Conservation (phyloP, 2,113 vertebrate genomes). For the Neopipo cinnamomea region DNA sequence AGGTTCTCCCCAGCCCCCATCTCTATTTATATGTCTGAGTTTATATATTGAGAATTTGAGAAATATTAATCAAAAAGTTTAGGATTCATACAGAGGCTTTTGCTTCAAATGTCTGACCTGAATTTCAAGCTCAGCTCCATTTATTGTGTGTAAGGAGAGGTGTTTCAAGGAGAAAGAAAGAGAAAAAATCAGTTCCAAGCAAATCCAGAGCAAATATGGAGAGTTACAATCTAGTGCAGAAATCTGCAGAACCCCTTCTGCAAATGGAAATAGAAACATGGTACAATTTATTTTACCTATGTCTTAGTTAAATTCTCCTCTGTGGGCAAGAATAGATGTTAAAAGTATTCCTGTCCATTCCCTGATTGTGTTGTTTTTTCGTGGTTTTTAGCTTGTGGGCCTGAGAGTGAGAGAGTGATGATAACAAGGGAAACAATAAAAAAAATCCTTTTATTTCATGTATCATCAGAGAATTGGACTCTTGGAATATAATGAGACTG, state of each 20-base stretch:
- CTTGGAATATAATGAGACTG: neutral
- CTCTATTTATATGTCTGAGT: neutral
- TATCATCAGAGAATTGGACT: neutral
- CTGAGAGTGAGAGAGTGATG: neutral
- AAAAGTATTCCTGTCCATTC: neutral
- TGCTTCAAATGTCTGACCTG: neutral
- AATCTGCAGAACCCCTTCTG: neutral
- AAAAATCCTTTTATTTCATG: neutral
- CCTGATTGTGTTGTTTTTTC: neutral
- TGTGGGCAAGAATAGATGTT: neutral
- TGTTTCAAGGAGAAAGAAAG: neutral
- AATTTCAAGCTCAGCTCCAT: neutral
- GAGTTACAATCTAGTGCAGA: neutral
- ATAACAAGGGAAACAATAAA: neutral
- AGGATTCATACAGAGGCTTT: neutral
- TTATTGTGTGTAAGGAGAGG: neutral
- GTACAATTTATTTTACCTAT: neutral
- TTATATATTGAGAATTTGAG: neutral
- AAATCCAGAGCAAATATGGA: neutral
- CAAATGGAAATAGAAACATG: neutral
- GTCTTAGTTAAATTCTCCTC: neutral
- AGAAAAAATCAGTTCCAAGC: neutral
- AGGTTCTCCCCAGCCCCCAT: neutral
- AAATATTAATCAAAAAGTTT: neutral
- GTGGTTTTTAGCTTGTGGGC: neutral